phyloP scores from a whole-genome alignment of 2,113 vertebrate genomes.

The Marmota flaviventris region DNA sequence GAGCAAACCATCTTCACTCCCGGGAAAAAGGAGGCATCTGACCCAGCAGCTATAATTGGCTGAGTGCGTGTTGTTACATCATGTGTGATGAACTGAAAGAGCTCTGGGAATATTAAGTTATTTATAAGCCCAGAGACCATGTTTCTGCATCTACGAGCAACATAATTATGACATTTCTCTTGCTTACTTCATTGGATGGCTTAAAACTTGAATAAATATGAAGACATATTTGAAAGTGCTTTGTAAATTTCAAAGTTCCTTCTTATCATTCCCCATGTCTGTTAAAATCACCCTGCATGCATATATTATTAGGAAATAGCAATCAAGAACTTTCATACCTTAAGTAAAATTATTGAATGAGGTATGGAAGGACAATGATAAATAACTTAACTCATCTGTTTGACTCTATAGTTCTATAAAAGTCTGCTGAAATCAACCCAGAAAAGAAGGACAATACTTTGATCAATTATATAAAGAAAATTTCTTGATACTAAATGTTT shows the following conservation, averaged over 20 bases:
- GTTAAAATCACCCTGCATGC: not conserved
- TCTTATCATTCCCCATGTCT: not conserved
- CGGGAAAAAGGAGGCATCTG: not conserved
- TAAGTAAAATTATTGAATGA: not conserved
- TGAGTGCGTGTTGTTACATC: not conserved
- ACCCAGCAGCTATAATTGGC: not conserved
- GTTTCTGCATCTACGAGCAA: not conserved
- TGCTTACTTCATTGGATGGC: not conserved
- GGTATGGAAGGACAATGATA: not conserved
- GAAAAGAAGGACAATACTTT: not conserved
- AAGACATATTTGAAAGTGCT: not conserved
- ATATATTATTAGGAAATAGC: not conserved
- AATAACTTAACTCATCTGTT: not conserved
- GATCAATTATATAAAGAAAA: conserved; percentile 34
- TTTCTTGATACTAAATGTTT: not conserved
- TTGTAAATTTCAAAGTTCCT: not conserved
- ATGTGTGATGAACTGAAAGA: not conserved
- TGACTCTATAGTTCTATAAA: not conserved
- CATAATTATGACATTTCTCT: not conserved
- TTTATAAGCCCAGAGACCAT: not conserved
- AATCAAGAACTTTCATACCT: not conserved
- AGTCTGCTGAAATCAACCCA: not conserved
- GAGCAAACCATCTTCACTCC: not conserved
- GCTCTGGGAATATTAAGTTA: not conserved
- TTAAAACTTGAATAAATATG: not conserved